Conservation (phyloP, 2,797 vertebrate species). For the Kryptopterus vitreolus region DNA sequence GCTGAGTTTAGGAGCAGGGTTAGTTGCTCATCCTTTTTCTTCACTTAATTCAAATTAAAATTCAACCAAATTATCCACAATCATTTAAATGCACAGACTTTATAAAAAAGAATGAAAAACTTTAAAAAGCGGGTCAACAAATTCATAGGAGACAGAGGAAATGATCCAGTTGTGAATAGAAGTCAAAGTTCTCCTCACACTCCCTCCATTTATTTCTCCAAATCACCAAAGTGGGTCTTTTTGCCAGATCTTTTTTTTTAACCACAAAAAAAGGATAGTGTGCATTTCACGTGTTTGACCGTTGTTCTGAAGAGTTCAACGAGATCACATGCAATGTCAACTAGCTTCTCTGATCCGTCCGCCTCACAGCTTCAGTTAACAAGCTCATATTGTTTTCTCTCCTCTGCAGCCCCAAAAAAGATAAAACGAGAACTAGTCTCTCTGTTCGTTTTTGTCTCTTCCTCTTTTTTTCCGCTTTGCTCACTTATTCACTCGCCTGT, state of each 20-base stretch:
- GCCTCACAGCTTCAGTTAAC: constrained; percentile 66
- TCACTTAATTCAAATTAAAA: not conserved
- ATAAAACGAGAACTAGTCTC: constrained; percentile 65
- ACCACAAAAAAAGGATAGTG: not conserved
- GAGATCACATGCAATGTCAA: constrained; percentile 21
- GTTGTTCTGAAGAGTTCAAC: not conserved
- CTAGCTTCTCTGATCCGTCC: constrained; percentile 27
- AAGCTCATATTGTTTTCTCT: constrained; percentile 59
- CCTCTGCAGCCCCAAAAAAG: constrained; percentile 53
- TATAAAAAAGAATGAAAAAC: no score
- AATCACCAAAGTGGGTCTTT: not conserved
- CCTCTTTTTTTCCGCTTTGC: constrained; percentile 37
- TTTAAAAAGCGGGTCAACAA: not conserved
- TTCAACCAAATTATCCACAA: not conserved
- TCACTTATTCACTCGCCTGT: constrained; percentile 71
- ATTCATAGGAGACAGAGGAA: not conserved
- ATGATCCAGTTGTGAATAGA: not conserved
- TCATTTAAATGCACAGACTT: not conserved
- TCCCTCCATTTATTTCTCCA: not conserved
- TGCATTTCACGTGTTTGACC: not conserved
- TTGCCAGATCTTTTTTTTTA: not conserved
- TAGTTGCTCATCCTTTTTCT: not conserved
- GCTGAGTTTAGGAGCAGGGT: not conserved
- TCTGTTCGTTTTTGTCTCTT: constrained; percentile 45
- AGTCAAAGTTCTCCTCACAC: not conserved